Base-by-base conservation (phyloP, 2,888 invertebrate genomes). In the Parnassius apollo region DNA sequence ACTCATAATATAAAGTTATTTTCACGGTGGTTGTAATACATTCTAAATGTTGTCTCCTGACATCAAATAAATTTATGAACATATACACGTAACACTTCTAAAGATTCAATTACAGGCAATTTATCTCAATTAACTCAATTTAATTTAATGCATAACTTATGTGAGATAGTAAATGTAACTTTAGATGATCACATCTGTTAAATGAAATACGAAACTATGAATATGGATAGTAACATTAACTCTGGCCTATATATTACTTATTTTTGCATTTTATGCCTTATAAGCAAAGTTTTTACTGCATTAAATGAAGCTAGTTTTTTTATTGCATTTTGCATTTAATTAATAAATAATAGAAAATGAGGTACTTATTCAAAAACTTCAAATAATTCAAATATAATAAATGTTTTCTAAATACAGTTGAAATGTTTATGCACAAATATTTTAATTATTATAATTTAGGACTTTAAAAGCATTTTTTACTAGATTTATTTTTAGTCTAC, bases 61-160 rank as follows among this genome's bases (percentile, higher is more conserved):
- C 59, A 13, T 52, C 22, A 51, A 35, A 60, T 50, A 60, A 65
- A 64, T 64, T 61, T 64, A 68, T 45, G 59, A 57, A 69, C 63
- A 62, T 35, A 62, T 59, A 62, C 54, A 66, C 60, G 61, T 62
- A 65, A 64, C 61, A 63, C 61, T 65, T 66, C 69, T 35, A 69
- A 75, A 77, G 77, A 77, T 77, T 78, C 75, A 71, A 69, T 68
- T 63, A 65, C 71, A 68, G 67, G 68, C 69, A 71, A 70, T 68
- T 69, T 65, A 67, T 65, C 66, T 55, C 64, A 65, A 65, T 69
- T 66, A 71, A 71, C 65, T 66, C 64, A 65, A 69, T 70, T 65
- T 64, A 61, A 66, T 66, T 65, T 62, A 65, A 66, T 53, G 49
- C 59, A 51, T 52, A 59, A 64, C 22, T 57, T 49, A 25, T 60